Base-by-base conservation (phyloP, 2,888 invertebrate genomes). In the Apamea sordens region DNA sequence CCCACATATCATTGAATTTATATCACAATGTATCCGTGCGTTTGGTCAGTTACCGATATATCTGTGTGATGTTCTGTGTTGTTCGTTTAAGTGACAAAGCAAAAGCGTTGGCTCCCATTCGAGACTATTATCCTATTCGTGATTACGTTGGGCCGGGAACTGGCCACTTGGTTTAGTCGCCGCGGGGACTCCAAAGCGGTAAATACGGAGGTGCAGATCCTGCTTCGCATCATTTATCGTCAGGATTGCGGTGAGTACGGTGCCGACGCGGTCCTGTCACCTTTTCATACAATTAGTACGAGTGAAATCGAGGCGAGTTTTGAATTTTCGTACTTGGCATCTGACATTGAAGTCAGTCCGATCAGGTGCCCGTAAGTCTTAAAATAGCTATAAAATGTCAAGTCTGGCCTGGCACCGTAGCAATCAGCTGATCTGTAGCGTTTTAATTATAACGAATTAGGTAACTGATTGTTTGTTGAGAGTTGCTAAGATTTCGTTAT, bases 141-240 rank as follows among this genome's bases (percentile, higher is more conserved):
- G 95, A 95, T 95, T 95, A 93, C 94, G 94, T 95, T 94, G 93
- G 93, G 91, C 92, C 95, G 96, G 96, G 96, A 95, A 92, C 95
- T 94, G 95, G 95, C 93, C 93, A 93, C 94, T 95, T 92, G 92
- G 93, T 87, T 95, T 95, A 96, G 96, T 96, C 94, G 96, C 90
- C 93, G 95, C 95, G 94, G 95, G 96, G 96, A 95, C 94, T 95
- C 94, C 94, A 95, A 95, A 96, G 96, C 95, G 95, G 97, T 94
- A 96, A 97, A 95, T 96, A 97, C 97, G 97, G 97, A 97, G 96
- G 94, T 95, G 95, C 94, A 93, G 93, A 95, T 95, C 94, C 94
- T 95, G 92, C 94, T 94, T 92, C 96, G 95, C 95, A 96, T 96
- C 96, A 97, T 97, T 95, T 95, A 95, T 94, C 95, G 95, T 89